Conservation (phyloP, 2,888 invertebrate genomes). For the Campoplex capitator region DNA sequence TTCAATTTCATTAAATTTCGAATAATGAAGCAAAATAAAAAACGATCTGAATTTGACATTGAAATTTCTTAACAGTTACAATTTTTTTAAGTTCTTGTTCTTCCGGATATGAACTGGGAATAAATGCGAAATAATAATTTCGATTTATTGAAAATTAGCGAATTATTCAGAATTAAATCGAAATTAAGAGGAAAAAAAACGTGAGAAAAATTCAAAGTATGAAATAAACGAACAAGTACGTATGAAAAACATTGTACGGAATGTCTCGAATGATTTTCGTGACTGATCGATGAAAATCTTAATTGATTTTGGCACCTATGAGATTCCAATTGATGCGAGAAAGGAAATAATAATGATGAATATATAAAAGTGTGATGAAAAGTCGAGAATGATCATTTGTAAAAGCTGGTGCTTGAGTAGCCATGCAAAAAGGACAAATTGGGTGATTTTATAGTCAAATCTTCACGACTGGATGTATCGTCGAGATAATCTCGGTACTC, state of each 20-base stretch:
- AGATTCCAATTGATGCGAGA: too few relatives aligned
- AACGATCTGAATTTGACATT: neutral
- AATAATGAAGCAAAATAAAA: neutral
- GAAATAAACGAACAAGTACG: neutral
- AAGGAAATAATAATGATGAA: conserved; percentile 3
- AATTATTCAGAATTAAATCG: neutral
- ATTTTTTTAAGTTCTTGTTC: neutral
- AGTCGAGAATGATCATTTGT: conserved; percentile 63
- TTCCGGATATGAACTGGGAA: neutral
- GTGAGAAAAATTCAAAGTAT: neutral
- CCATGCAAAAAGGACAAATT: conserved; percentile 78
- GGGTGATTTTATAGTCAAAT: conserved; percentile 53
- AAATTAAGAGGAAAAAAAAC: neutral
- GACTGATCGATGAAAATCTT: neutral
- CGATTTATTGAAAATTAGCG: neutral
- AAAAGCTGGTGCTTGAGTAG: conserved; percentile 71
- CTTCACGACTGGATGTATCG: conserved; percentile 57
- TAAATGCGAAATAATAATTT: neutral
- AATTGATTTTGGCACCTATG: neutral
- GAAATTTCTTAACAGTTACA: neutral
- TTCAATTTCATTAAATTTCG: neutral
- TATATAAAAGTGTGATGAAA: conserved; percentile 32
- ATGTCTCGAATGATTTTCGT: neutral
- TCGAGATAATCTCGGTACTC: conserved; percentile 67
- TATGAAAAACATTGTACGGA: neutral